These are phyloP conservation scores for Lordiphosa fenestrarum DNA, from an alignment of 2,888 invertebrate genomes.

Conservation along the genomic window DNA sequence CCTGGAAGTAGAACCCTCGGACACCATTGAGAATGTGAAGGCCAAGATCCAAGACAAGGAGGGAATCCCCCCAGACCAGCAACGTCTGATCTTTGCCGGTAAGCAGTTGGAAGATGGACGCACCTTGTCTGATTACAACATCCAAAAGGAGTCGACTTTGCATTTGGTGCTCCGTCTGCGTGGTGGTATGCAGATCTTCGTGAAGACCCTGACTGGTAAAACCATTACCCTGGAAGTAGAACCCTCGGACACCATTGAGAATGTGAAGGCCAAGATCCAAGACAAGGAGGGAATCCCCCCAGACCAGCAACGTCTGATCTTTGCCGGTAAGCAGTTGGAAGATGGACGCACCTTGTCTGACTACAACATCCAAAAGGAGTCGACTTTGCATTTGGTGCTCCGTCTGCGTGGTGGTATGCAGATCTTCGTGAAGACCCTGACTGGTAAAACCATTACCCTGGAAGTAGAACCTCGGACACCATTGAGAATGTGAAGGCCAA, in stretches of 20 bases:
- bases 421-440: conserved; percentile 54
- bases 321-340: conserved; percentile 46
- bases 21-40: conserved; percentile 70
- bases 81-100: conserved; percentile 71
- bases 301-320: conserved; percentile 56
- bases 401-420: conserved; percentile 61
- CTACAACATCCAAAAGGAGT: conserved; percentile 33
- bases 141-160: conserved; percentile 70
- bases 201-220: conserved; percentile 21
- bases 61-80: conserved; percentile 73
- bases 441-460: conserved; percentile 18
- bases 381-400: conserved; percentile 53
- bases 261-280: conserved; percentile 53
- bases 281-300: conserved; percentile 58
- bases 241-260: conserved; percentile 52
- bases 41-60: conserved; percentile 73
- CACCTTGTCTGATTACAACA: conserved; percentile 68
- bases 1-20: conserved; percentile 46
- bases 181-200: conserved; percentile 60
- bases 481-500: conserved; percentile 43
- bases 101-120: conserved; percentile 73
- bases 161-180: conserved; percentile 69
- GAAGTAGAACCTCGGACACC: conserved; percentile 23
- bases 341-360: conserved; percentile 23
- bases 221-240: conserved; percentile 49